Evolutionary conservation across 2,797 vertebrate genomes (phyloP).

Genomic region (Gastrophryne carolinensis): DNA sequence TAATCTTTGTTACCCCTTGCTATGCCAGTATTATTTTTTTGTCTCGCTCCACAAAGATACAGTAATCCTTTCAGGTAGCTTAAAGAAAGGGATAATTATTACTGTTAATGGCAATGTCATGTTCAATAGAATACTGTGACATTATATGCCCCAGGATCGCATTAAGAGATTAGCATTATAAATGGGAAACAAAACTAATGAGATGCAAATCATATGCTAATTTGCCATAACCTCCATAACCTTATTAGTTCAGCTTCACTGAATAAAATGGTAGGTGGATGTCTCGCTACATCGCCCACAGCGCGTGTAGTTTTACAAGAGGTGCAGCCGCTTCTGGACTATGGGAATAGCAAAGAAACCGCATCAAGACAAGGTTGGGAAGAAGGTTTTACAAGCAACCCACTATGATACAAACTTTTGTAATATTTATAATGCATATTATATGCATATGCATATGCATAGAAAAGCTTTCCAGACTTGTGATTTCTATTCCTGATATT

Average conservation of each 20-base stretch:
- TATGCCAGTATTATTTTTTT: too few relatives aligned
- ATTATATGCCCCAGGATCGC: neutral
- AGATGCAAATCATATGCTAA: slow-evolving; percentile 40
- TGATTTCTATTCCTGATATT: too few relatives aligned
- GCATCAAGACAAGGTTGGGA: too few relatives aligned
- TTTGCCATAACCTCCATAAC: neutral
- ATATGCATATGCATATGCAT: too few relatives aligned
- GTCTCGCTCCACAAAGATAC: neutral
- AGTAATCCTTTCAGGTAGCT: neutral
- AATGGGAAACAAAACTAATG: slow-evolving; percentile 16
- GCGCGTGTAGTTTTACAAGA: neutral
- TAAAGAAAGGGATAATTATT: neutral
- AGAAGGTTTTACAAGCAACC: too few relatives aligned
- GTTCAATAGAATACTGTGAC: slow-evolving; percentile 21
- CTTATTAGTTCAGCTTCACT: neutral
- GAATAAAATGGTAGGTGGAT: neutral
- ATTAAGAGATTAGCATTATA: slow-evolving; percentile 15
- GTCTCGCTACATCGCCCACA: neutral
- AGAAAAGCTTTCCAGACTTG: too few relatives aligned
- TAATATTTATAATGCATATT: too few relatives aligned
- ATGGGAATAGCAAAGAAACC: neutral
- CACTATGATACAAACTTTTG: too few relatives aligned
- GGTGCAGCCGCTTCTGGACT: too few relatives aligned
- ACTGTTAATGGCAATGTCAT: slow-evolving; percentile 14
- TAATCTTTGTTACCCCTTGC: too few relatives aligned